Evolutionary conservation across 2,113 vertebrate species (phyloP).

Genomic region (Phylloscopus trochiloides): DNA sequence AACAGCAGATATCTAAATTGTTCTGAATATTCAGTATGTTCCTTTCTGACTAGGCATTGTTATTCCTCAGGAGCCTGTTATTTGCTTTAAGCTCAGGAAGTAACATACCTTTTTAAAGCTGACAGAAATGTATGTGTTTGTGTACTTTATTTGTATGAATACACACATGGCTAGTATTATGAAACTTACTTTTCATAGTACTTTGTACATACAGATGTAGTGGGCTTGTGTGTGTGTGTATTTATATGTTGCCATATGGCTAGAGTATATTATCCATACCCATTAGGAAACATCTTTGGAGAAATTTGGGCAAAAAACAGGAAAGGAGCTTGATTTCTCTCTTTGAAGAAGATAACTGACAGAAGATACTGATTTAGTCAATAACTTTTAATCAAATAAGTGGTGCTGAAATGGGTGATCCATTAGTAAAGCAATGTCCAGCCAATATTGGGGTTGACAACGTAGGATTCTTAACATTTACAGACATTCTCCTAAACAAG

Average conservation of each 20-base stretch:
- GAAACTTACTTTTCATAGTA: neutral
- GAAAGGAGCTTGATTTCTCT: neutral
- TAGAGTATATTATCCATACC: neutral
- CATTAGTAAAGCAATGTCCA: neutral
- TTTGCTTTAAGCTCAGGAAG: neutral
- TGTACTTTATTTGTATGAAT: neutral
- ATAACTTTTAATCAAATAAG: neutral
- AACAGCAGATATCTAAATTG: neutral
- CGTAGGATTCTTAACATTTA: neutral
- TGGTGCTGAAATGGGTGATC: neutral
- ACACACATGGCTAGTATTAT: neutral
- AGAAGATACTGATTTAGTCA: neutral
- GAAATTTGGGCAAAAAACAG: neutral
- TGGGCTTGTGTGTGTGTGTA: neutral
- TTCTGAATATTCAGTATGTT: neutral
- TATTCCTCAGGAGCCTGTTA: neutral
- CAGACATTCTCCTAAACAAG: neutral
- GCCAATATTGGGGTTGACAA: neutral
- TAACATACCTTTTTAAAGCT: neutral
- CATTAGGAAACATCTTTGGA: neutral
- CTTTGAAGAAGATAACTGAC: neutral
- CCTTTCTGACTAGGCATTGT: neutral
- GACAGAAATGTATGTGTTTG: neutral
- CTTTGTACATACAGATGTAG: neutral
- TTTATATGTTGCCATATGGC: neutral